These are phyloP conservation scores for Megalonaias nervosa DNA, from an alignment of 1,140 invertebrate genomes.

Conservation along the genomic window DNA sequence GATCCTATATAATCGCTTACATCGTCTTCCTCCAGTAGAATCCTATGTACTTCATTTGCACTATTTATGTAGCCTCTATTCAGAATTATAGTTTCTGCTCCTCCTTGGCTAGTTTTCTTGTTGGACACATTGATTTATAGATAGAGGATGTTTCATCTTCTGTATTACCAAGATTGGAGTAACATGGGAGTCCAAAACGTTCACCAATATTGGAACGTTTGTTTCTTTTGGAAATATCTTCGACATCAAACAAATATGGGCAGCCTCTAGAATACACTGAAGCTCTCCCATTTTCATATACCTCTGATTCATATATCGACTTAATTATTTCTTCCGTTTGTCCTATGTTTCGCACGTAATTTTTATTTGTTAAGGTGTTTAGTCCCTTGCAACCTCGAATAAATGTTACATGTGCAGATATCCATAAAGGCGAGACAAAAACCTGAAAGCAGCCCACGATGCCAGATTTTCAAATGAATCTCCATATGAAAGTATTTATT, in stretches of 20 bases:
- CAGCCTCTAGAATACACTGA: not conserved
- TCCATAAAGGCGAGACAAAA: no score
- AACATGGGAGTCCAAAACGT: not conserved
- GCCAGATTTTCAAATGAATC: no score
- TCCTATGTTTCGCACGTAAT: not conserved
- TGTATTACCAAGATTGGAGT: no score
- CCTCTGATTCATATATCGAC: not conserved
- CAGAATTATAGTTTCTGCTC: slow-evolving; percentile 7
- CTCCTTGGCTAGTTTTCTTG: not conserved
- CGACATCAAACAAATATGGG: no score
- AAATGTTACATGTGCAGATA: no score
- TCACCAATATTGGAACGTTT: not conserved
- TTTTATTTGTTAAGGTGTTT: no score
- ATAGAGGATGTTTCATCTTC: not conserved
- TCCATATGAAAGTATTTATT: no score
- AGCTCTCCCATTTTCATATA: not conserved
- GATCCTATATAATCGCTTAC: not conserved
- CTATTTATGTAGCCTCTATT: slow-evolving; percentile 1
- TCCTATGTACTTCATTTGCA: not conserved
- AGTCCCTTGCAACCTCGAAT: no score
- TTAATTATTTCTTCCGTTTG: slow-evolving; percentile 2
- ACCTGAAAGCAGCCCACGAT: no score
- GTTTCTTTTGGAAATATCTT: not conserved
- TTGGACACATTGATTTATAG: no score
- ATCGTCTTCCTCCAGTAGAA: not conserved